Conservation (phyloP, 1,140 invertebrate species). For the Lethrus apterus region DNA sequence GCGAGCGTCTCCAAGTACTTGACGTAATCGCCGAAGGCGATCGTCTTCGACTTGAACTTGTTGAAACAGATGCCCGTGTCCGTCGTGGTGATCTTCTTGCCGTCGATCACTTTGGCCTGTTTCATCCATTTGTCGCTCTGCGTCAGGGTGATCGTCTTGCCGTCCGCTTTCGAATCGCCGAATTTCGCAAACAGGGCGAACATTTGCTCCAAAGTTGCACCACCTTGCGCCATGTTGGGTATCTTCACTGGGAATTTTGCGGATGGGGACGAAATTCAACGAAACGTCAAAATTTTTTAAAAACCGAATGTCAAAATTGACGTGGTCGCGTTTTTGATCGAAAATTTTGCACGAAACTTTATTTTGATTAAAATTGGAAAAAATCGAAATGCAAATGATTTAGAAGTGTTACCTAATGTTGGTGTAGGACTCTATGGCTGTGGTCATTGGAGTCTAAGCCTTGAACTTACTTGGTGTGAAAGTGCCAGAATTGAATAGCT, state of each 20-base stretch:
- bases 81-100: constrained; percentile 80
- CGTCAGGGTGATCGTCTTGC: constrained; percentile 76
- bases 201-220: constrained; percentile 23
- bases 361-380: too few relatives aligned
- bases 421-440: too few relatives aligned
- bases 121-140: constrained; percentile 95
- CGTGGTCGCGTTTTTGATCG: too few relatives aligned
- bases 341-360: too few relatives aligned
- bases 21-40: constrained; percentile 9
- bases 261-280: neutral
- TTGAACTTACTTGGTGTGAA: too few relatives aligned
- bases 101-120: constrained; percentile 86
- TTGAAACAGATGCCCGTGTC: constrained; percentile 86
- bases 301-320: too few relatives aligned
- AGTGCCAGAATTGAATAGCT: too few relatives aligned
- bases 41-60: constrained; percentile 57
- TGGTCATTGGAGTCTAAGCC: too few relatives aligned
- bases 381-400: too few relatives aligned
- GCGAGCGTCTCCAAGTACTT: constrained; percentile 61
- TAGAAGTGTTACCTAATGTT: too few relatives aligned
- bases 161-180: constrained; percentile 79
- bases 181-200: constrained; percentile 71
- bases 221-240: constrained; percentile 7
- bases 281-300: too few relatives aligned
- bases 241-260: neutral